phyloP scores from a whole-genome alignment of 2,113 vertebrate genomes.

The Phodopus roborovskii region DNA sequence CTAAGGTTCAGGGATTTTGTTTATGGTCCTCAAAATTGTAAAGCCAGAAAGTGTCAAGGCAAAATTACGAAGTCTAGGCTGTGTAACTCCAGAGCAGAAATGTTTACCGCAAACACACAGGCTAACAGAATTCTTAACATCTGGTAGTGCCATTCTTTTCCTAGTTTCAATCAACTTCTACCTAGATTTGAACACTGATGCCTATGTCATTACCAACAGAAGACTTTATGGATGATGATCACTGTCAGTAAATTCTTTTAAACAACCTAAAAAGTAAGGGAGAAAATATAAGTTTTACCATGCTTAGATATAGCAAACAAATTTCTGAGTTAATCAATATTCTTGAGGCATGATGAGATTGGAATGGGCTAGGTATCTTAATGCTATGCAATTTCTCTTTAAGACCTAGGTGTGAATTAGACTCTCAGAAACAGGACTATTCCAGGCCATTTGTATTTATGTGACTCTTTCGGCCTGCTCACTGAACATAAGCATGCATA shows the following conservation, averaged over 20 bases:
- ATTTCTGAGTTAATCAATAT: neutral
- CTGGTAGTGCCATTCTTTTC: fast-evolving
- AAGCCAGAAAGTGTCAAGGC: neutral
- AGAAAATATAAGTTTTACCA: neutral
- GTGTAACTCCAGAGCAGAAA: neutral
- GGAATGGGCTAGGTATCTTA: constrained; percentile 7
- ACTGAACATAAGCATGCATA: neutral
- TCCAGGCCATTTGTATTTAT: neutral
- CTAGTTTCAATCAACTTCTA: neutral
- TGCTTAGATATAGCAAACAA: neutral
- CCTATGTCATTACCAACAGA: neutral
- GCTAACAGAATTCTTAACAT: fast-evolving
- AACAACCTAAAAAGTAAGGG: neutral
- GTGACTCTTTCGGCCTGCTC: neutral
- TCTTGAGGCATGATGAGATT: neutral
- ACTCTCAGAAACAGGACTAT: constrained; percentile 49
- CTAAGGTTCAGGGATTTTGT: neutral
- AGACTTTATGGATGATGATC: neutral
- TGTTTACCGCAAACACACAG: neutral
- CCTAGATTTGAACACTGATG: neutral
- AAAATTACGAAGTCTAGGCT: neutral
- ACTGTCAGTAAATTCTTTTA: neutral
- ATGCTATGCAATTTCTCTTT: constrained; percentile 7
- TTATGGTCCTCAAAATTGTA: neutral
- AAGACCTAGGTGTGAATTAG: constrained; percentile 28